These are phyloP conservation scores for Watsonalla binaria DNA, from an alignment of 2,888 invertebrate species.

Conservation along the genomic window DNA sequence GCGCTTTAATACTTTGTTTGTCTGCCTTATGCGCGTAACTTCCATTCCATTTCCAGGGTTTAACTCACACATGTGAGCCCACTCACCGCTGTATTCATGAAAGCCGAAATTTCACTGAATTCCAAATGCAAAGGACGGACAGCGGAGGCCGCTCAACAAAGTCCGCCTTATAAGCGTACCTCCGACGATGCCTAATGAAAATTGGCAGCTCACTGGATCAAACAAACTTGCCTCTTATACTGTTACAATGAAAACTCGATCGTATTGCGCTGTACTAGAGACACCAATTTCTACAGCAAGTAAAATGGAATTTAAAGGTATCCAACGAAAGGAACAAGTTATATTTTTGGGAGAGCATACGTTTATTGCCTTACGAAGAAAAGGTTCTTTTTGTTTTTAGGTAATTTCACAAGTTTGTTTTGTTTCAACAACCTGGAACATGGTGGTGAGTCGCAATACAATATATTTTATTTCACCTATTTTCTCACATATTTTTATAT, in stretches of 20 bases:
- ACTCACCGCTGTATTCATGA: conserved; percentile 37
- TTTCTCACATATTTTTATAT: too few species aligned
- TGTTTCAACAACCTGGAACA: too few species aligned
- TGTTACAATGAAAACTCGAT: conserved; percentile 1
- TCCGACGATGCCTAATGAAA: conserved; percentile 63
- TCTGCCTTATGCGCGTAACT: conserved; percentile 15
- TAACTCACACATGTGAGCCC: conserved; percentile 29
- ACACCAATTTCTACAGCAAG: neutral
- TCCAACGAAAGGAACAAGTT: neutral
- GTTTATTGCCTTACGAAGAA: conserved; percentile 7
- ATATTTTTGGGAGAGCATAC: conserved; percentile 14
- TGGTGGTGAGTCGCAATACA: neutral
- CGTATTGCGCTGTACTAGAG: neutral
- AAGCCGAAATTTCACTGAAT: conserved; percentile 50
- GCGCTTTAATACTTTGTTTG: conserved; percentile 12
- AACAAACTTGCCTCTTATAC: conserved; percentile 39
- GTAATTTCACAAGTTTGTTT: neutral
- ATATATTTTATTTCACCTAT: too few species aligned
- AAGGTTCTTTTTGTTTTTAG: conserved; percentile 3
- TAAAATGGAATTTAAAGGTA: neutral
- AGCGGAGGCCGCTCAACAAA: conserved; percentile 41
- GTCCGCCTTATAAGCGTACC: conserved; percentile 48
- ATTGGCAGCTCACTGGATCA: conserved; percentile 68
- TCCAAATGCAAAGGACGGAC: conserved; percentile 53
- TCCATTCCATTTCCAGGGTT: conserved; percentile 32